A percentile compares a stretch with the other conserved stretches of the same genome.
Evolutionary conservation across 2,113 vertebrate genomes (phyloP).

Genomic region (Chauna torquata): DNA sequence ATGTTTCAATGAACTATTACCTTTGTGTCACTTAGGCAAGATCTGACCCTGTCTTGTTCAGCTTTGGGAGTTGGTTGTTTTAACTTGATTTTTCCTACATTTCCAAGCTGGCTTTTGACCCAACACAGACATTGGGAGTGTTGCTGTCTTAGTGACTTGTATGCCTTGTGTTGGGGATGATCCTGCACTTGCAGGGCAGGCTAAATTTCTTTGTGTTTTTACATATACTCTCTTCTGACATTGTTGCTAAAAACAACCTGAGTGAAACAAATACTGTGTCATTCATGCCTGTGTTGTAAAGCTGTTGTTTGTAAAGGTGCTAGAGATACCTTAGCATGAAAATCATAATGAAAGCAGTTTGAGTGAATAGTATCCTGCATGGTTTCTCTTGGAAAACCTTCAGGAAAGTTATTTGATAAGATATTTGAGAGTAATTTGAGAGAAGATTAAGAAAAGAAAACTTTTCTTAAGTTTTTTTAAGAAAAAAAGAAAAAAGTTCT

Average conservation of each 20-base stretch:
- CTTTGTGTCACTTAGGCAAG: rapidly evolving
- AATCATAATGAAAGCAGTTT: neutral
- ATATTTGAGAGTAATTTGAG: neutral
- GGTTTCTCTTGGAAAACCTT: conserved; percentile 14
- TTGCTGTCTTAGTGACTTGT: neutral
- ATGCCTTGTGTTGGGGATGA: neutral
- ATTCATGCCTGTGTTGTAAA: neutral
- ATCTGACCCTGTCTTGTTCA: neutral
- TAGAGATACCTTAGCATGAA: neutral
- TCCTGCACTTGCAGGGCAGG: neutral
- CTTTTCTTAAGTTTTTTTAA: no score
- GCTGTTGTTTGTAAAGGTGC: neutral
- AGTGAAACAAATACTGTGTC: neutral
- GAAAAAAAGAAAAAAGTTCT: neutral
- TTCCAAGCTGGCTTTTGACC: neutral
- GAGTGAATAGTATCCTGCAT: neutral
- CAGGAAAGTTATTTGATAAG: neutral
- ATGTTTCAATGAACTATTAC: neutral
- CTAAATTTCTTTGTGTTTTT: neutral
- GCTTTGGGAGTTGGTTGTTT: neutral
- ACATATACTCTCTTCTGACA: neutral
- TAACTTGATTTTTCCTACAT: neutral
- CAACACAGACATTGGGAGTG: rapidly evolving
- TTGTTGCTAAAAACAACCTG: neutral
- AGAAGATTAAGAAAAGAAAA: neutral